Base-by-base conservation (phyloP, 2,888 invertebrate genomes). In the Troides oblongomaculatus region DNA sequence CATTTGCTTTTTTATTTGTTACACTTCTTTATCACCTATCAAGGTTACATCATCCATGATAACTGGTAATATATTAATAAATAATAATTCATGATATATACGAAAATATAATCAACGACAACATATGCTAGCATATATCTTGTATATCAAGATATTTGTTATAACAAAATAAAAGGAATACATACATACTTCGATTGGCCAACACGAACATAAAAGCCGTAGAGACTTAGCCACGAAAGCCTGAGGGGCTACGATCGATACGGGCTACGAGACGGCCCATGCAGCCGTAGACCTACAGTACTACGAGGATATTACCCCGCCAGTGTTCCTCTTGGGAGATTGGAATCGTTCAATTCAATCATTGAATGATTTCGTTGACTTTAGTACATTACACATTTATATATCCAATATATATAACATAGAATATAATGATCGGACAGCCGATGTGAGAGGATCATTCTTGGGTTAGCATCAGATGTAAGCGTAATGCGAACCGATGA, bases 191-290 rank as follows among this genome's bases (percentile, higher is more conserved):
- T 59, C 66, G 66, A 62, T 69, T 69, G 30, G 65, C 62, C 50
- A 59, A 50, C 62, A 74, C 70, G 72, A 74, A 72, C 69, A 73
- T 75, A 72, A 75, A 72, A 68, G 74, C 72, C 71, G 75, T 74
- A 71, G 72, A 73, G 72, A 66, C 72, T 74, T 72, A 73, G 70
- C 72, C 66, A 71, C 72, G 71, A 72, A 69, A 70, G 69, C 73
- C 73, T 73, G 56, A 60, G 70, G 67, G 72, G 64, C 77, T 76
- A 74, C 79, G 78, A 80, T 80, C 79, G 71, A 79, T 77, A 79
- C 66, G 66, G 73, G 75, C 75, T 70, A 68, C 77, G 76, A 60
- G 56, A 58, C 66, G 46, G 66, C 39, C 70, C 66, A 70, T 70
- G 70, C 66, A 70, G 36, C 66, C 73, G 79, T 79, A 80, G 77